Base-by-base conservation (phyloP, 2,797 vertebrate species). In the Myotis myotis region DNA sequence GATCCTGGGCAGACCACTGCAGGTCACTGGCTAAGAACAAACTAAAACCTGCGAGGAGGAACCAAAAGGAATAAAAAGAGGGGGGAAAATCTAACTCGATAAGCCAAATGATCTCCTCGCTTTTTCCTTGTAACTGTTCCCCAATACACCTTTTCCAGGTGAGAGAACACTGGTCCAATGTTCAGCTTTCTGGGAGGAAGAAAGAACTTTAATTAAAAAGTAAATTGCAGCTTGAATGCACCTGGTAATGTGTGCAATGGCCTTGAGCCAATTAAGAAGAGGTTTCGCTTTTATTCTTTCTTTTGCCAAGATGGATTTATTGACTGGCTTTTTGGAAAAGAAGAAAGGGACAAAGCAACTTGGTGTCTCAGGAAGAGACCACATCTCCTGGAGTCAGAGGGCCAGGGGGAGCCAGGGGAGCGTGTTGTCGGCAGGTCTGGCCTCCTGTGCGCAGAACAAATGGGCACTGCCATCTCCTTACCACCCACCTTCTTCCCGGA, bases 201-300 rank as follows among this genome's bases (percentile, higher is more conserved):
- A 84, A 96, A 53, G 87, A 96, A 93, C 49, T 96, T 95, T 47
- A 96, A 82, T 87, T 96, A 87, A 97, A 74, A 96, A 96, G 53
- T 75, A 87, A 97, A 89, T 55, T 90, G 90, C 84, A 94, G 87
- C 30, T 86, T 84, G 95, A 96, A 28, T n/a, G 51, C 5, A 96
- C 55, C 82, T 97, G 96, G 89, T 86, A 95, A 97, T 96, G 96
- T 79, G 95, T 17, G 91, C 28, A 20, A 38, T 97, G 87, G 91
- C 76, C 80, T 89, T 89, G 12, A 17, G 78, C 80, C 76, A 96
- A 86, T 49, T 94, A 97, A 95, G 93, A 76, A 95, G 82, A 92
- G 60, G 78, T 47, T 97, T 94, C 71, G 72, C 75, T 92, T 91
- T 95, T 75, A 91, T 92, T 90, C 87, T 72, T 90, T 33, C 84